phyloP scores from a whole-genome alignment of 1,140 invertebrate genomes.

The Heliconius melpomene region DNA sequence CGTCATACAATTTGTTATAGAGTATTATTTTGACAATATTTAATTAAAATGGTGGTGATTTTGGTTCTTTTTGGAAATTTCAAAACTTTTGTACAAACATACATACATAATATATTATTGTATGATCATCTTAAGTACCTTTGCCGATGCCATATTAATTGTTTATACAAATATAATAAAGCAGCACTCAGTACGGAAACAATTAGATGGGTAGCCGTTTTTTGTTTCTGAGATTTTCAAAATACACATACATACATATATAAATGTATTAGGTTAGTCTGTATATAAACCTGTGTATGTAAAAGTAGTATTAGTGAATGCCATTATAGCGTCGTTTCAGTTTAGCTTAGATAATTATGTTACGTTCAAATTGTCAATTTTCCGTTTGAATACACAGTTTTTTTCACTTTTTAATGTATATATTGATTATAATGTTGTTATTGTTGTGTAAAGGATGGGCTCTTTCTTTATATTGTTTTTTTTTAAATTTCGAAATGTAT shows the following conservation, averaged over 20 bases:
- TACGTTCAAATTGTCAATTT: not conserved
- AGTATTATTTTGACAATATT: slow-evolving; percentile 27
- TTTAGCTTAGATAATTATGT: slow-evolving; percentile 3
- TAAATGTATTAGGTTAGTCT: not conserved
- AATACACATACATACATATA: not conserved
- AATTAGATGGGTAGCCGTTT: slow-evolving; percentile 29
- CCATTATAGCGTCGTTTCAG: slow-evolving; percentile 12
- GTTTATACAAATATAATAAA: slow-evolving; percentile 24
- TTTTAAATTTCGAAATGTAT: not conserved
- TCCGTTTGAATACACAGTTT: not conserved
- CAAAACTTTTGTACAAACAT: slow-evolving; percentile 21
- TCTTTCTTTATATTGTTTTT: slow-evolving; percentile 1
- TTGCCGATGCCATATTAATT: slow-evolving; percentile 46
- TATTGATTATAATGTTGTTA: slow-evolving; percentile 2
- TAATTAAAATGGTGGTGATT: slow-evolving; percentile 1
- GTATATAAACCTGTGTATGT: not conserved
- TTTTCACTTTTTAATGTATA: not conserved
- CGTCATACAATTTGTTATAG: slow-evolving; percentile 17
- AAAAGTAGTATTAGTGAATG: slow-evolving; percentile 2
- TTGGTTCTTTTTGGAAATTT: not conserved
- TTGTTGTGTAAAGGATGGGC: not conserved
- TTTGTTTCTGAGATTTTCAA: slow-evolving; percentile 8
- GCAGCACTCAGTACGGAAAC: slow-evolving; percentile 12
- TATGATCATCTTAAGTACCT: slow-evolving; percentile 37
- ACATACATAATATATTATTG: slow-evolving; percentile 16